Evolutionary conservation across 2,888 invertebrate genomes (phyloP), one percentile per base, ranked within the genome.

Genomic region (Cerastis rubricosa): DNA sequence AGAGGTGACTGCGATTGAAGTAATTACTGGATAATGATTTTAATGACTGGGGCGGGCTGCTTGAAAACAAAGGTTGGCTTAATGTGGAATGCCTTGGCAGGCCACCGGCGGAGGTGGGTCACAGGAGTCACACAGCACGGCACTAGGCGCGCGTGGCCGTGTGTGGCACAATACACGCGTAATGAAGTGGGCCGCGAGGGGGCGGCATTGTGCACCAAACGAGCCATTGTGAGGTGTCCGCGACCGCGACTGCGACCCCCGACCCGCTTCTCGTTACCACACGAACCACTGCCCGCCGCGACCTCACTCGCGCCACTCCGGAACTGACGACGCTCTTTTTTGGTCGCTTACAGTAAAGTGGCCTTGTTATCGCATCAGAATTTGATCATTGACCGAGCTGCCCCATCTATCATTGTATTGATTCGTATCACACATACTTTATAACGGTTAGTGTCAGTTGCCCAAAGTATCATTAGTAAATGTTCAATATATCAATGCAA

Each of bases 121-220:
- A 91, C 91, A 89, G 91, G 84, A 93, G 93, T 92, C 92, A 91
- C 85, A 90, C 87, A 89, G 89, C 88, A 79, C 88, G 89, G 89
- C 87, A 84, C 89, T 90, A 89, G 88, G 89, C 88, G 92, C 92
- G 91, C 90, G 91, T 91, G 90, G 89, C 90, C 85, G 88, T 89
- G 89, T 89, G 89, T 88, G 85, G 91, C 90, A 97, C 96, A 97
- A 97, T 96, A 95, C 93, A 89, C 94, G 96, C 96, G 96, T 96
- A 97, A 97, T 97, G 96, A 97, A 96, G 96, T 96, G 95, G 94
- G 94, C 94, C 91, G 93, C 92, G 94, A 94, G 95, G 95, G 94
- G 95, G 95, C 95, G 95, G 95, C 92, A 94, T 96, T 96, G 95
- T 96, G 92, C 87, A 88, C 92, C 94, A 95, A 95, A 96, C 95